Conservation (phyloP, 2,888 invertebrate genomes). For the Eutolmus rufibarbis region DNA sequence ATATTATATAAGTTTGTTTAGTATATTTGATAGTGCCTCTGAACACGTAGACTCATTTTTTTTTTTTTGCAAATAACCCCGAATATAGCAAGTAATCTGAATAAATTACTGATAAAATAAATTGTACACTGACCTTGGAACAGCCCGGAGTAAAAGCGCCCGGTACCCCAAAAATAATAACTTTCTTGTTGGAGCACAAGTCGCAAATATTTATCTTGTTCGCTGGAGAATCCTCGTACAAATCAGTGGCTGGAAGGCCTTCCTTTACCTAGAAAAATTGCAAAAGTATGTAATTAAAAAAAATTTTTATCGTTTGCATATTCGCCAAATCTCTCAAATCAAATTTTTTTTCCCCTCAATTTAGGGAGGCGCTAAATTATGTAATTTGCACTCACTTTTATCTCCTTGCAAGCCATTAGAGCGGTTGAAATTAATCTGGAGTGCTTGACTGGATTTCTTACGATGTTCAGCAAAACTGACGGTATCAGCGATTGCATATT, state of each 20-base stretch:
- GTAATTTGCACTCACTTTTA: constrained; percentile 55
- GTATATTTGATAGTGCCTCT: background rate
- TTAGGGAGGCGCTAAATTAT: background rate
- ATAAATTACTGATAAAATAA: background rate
- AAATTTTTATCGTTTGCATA: background rate
- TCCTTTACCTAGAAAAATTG: constrained; percentile 77
- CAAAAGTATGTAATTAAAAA: constrained; percentile 17
- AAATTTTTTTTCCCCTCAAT: background rate
- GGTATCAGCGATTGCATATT: constrained; percentile 31
- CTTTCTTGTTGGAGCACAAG: constrained; percentile 78
- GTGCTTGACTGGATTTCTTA: constrained; percentile 34
- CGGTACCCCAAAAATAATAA: constrained; percentile 89
- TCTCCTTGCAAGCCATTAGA: constrained; percentile 55
- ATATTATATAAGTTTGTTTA: background rate
- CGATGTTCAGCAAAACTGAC: constrained; percentile 23
- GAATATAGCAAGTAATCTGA: background rate
- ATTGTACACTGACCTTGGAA: constrained; percentile 70
- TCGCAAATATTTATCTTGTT: constrained; percentile 83
- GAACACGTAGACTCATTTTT: background rate
- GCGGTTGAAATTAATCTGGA: constrained; percentile 55
- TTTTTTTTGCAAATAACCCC: background rate
- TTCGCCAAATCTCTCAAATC: background rate
- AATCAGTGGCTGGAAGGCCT: constrained; percentile 76
- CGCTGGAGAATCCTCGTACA: constrained; percentile 85
- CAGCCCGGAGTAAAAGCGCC: constrained; percentile 96